Evolutionary conservation across 2,113 vertebrate species (phyloP).

Genomic region (Microtus montanus): DNA sequence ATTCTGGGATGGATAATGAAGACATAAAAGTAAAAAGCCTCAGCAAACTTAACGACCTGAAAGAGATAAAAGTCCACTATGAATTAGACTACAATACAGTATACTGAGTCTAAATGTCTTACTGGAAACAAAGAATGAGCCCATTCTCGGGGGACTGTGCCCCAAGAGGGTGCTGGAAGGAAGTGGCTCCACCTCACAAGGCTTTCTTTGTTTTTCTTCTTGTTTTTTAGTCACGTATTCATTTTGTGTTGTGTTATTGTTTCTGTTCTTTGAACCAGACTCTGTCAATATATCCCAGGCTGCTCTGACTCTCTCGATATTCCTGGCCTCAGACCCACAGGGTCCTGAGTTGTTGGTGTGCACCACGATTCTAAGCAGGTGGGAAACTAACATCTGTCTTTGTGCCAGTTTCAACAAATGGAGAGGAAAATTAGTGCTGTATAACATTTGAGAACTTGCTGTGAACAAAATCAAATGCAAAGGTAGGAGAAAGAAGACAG

Average conservation of each 20-base stretch:
- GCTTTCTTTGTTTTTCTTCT: neutral
- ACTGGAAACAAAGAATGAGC: neutral
- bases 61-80: neutral
- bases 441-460: neutral
- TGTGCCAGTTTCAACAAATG: neutral
- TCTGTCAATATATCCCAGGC: neutral
- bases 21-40: constrained; percentile 29
- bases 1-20: neutral
- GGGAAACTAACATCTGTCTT: neutral
- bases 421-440: neutral
- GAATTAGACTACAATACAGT: neutral
- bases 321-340: neutral
- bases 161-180: neutral
- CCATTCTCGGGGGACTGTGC: neutral
- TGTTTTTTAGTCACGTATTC: neutral
- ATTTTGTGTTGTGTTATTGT: neutral
- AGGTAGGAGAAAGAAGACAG: neutral
- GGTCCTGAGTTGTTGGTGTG: no score
- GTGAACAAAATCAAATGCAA: neutral
- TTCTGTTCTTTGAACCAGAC: neutral
- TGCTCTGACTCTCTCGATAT: neutral
- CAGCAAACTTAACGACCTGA: neutral
- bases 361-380: neutral
- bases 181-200: neutral
- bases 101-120: neutral